Evolutionary conservation across 2,113 vertebrate genomes (phyloP), one percentile per base, ranked within the genome.

Genomic region (Verasper variegatus): DNA sequence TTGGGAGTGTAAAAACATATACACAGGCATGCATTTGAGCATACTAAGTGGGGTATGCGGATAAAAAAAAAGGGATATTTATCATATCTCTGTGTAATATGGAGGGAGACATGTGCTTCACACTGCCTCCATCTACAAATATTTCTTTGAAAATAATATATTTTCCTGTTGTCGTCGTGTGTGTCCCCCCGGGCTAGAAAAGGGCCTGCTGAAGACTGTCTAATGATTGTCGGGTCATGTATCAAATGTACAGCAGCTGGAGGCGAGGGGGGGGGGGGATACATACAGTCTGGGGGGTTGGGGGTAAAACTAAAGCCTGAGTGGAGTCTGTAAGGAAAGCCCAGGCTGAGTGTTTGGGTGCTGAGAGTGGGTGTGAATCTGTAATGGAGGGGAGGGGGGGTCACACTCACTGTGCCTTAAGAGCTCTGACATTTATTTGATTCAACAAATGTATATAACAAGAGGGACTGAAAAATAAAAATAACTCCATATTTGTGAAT

Each of bases 231-330:
- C 51, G 81, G 88, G 86, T 89, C 90, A 76, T 84, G 86, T 82
- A 86, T 92, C 84, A 90, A 91, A 87, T 61, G 80, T 66, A 89
- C 84, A 82, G 86, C 91, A 92, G 85, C 93, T 94, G 91, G 88
- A 91, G 88, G 84, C 83, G 21, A 78, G 67, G 76, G 58, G 72
- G 66, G 84, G 84, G 68, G 84, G 68, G 81, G 80, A 82, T 69
- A 80, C 66, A 83, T 90, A 88, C 71, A 82, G 84, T 82, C 81
- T 80, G 86, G 68, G 61, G 77, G 67, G 47, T 24, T 35, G 72
- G 64, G 45, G 76, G 18, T 82, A 13, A 57, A 72, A 80, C 74
- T 67, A 67, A 79, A 83, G 85, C 71, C 81, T 67, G 79, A 68
- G 71, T 49, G 61, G 64, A 87, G 27, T 37, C 61, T 82, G 87